Evolutionary conservation across 2,888 invertebrate genomes (phyloP).

Genomic region (Bimastos eiseni): DNA sequence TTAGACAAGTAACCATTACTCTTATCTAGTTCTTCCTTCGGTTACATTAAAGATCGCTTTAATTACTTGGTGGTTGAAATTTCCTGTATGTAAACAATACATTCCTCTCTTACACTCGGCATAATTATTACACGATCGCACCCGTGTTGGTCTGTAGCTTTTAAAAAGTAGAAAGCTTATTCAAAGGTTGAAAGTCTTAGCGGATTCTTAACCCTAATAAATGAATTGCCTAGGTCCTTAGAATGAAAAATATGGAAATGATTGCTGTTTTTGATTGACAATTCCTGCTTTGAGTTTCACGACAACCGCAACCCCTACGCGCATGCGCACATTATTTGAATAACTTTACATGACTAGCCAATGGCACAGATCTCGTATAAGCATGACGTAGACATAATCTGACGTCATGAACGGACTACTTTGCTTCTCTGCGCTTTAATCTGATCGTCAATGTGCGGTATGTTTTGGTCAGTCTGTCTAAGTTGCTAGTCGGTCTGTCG

Average conservation of each 20-base stretch:
- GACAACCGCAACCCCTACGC: not conserved
- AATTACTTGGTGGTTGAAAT: not conserved
- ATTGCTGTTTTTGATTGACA: conserved; percentile 8
- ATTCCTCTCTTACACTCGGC: not conserved
- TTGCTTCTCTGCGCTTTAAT: not conserved
- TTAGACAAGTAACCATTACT: too few relatives aligned
- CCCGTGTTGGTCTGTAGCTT: not conserved
- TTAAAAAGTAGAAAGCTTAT: not conserved
- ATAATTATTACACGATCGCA: not conserved
- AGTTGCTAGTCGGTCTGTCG: not conserved
- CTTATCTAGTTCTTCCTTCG: too few relatives aligned
- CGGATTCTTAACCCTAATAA: not conserved
- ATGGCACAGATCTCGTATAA: not conserved
- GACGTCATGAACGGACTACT: not conserved
- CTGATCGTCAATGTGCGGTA: not conserved
- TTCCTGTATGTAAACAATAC: not conserved
- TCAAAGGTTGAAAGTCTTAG: not conserved
- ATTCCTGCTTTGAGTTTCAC: not conserved
- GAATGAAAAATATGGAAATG: too few relatives aligned
- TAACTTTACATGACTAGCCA: not conserved
- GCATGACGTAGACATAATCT: not conserved
- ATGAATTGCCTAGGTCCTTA: too few relatives aligned
- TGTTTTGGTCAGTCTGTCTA: not conserved
- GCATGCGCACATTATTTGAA: not conserved
- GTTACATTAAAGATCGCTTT: not conserved